Conservation (phyloP, 2,797 vertebrate species). For the Pagetopsis macropterus region DNA sequence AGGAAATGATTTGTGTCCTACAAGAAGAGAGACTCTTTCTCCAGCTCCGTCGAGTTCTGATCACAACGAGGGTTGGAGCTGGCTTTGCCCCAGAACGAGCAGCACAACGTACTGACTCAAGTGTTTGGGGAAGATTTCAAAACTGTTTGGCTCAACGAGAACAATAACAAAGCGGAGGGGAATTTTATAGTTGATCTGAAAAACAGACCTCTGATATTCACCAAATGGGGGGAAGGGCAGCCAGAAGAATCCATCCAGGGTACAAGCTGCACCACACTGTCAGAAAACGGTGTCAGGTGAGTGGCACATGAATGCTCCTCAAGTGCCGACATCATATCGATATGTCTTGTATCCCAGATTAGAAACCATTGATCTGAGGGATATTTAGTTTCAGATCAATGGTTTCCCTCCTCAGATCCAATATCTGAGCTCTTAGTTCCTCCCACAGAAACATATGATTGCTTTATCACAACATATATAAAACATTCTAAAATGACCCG, state of each 20-base stretch:
- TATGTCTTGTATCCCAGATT: neutral
- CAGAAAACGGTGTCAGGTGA: slow-evolving; percentile 25
- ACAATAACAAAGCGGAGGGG: slow-evolving; percentile 18
- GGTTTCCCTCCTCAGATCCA: too few species aligned
- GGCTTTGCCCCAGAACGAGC: slow-evolving; percentile 44
- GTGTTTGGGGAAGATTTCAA: slow-evolving; percentile 7
- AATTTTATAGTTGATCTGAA: slow-evolving; percentile 31
- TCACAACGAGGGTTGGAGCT: slow-evolving; percentile 40
- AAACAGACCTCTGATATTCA: slow-evolving; percentile 31
- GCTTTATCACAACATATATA: too few species aligned
- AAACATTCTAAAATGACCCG: too few species aligned
- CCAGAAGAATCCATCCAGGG: slow-evolving; percentile 39
- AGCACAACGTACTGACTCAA: slow-evolving; percentile 11
- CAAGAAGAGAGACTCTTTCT: slow-evolving; percentile 40
- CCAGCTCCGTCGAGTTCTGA: slow-evolving; percentile 35
- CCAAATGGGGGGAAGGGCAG: slow-evolving; percentile 46
- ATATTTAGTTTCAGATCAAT: too few species aligned
- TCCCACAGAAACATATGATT: too few species aligned
- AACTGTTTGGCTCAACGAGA: slow-evolving; percentile 44
- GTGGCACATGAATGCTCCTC: neutral
- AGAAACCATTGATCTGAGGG: too few species aligned
- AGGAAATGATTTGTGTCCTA: slow-evolving; percentile 46
- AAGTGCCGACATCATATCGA: slow-evolving; percentile 33
- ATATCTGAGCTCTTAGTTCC: too few species aligned
- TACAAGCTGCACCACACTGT: slow-evolving; percentile 43